Evolutionary conservation across 2,888 invertebrate species (phyloP), one percentile per base, ranked within the genome.

Genomic region (Clivina fossor): DNA sequence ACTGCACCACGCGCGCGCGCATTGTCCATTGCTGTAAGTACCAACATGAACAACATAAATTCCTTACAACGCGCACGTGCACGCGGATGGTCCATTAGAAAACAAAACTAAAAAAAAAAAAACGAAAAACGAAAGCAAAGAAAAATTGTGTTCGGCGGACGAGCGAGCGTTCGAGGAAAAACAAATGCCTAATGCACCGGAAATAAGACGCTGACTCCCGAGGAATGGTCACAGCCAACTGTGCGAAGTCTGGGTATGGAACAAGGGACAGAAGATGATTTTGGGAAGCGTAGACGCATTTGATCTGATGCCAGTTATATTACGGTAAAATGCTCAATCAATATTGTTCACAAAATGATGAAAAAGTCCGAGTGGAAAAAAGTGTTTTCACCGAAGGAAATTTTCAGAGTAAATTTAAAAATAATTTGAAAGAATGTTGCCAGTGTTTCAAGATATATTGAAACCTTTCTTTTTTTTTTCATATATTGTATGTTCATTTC

Each of bases 41-140:
- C 32, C 28, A 37, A 51, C 53, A 53, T 35, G 53, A 44, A 22
- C 24, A 18, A 38, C 43, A 53, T 53, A 53, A 53, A 53, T 51
- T 33, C 32, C 43, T 28, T 20, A 11, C 44, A 28, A 35, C 28
- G 44, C n/a, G n/a, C n/a, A n/a, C n/a, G n/a, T n/a, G n/a, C n/a
- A n/a, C n/a, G n/a, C n/a, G n/a, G n/a, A n/a, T n/a, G n/a, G n/a
- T 53, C 43, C 43, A 44, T 53, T 44, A 44, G 35, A 33, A 44
- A 20, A 26, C 22, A 43, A 43, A 40, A 16, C n/a, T n/a, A n/a
- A 40, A 11, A 40, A 40, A 41, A 20, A 50, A 35, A 9, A n/a
- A 20, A 11, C 43, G 26, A 22, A 20, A 43, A 22, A 50, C 37
- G 7, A 40, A 11, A 40, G 33, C 19, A 15, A 9, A 18, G 15